Percentiles rank a stretch among this genome's conserved stretches.
These are phyloP conservation scores for Anoplopoma fimbria DNA, from an alignment of 2,113 vertebrate species.

Conservation along the genomic window DNA sequence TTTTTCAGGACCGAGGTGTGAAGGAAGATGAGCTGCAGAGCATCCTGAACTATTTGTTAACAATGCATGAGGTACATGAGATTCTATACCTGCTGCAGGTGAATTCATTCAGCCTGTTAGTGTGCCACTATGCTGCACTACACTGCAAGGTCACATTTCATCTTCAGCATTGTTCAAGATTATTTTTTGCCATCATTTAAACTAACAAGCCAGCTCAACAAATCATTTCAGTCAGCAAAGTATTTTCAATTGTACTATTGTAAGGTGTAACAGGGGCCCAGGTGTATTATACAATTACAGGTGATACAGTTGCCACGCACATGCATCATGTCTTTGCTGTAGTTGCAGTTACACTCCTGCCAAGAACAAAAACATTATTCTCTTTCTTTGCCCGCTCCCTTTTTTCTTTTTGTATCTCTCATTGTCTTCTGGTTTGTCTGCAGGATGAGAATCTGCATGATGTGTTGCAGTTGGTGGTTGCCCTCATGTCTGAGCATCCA, in stretches of 20 bases:
- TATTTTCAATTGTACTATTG: not conserved
- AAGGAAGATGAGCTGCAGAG: constrained; percentile 98
- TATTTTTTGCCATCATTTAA: not conserved
- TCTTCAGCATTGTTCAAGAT: constrained; percentile 11
- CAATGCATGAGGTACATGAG: constrained; percentile 93
- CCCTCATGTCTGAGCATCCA: constrained; percentile 97
- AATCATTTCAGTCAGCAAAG: constrained; percentile 1
- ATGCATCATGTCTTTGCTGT: not conserved
- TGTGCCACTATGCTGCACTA: constrained; percentile 13
- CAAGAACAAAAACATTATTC: constrained; percentile 9
- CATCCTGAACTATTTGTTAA: constrained; percentile 96
- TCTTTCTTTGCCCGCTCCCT: not conserved
- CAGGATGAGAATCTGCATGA: constrained; percentile 99
- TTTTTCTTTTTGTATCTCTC: not conserved
- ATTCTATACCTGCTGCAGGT: not conserved
- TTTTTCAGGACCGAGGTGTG: constrained; percentile 92
- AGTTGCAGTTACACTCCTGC: constrained; percentile 20
- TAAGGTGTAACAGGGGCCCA: not conserved
- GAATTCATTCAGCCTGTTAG: constrained; percentile 10
- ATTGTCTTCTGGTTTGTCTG: constrained; percentile 12
- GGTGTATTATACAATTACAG: constrained; percentile 22
- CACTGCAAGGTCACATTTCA: constrained; percentile 36
- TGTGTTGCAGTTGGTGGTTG: constrained; percentile 96
- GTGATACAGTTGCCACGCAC: not conserved
- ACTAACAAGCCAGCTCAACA: not conserved